Conservation (phyloP, 2,888 invertebrate genomes). For the Odontocerum albicorne region DNA sequence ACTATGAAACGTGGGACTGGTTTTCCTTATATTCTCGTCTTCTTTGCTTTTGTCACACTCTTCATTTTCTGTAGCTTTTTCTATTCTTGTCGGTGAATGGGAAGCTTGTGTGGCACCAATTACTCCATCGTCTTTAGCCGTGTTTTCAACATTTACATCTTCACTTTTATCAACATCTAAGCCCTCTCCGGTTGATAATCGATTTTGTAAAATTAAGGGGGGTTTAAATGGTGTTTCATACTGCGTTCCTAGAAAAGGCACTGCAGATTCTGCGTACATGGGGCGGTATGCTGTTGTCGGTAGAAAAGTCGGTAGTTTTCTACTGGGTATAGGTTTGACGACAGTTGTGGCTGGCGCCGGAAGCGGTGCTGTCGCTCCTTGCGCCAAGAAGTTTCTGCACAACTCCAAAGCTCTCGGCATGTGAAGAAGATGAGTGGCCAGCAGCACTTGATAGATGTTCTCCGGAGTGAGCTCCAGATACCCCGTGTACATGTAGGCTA, state of each 20-base stretch:
- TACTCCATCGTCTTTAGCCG: background rate
- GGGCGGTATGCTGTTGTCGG: conserved; percentile 35
- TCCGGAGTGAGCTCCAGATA: conserved; percentile 67
- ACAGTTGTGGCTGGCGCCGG: conserved; percentile 35
- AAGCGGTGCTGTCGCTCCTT: conserved; percentile 46
- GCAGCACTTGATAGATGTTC: conserved; percentile 70
- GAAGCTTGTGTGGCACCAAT: too few relatives aligned
- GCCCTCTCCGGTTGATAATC: background rate
- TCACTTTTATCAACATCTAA: background rate
- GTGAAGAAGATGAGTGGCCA: conserved; percentile 72
- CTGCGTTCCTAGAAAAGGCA: conserved; percentile 10
- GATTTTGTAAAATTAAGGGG: background rate
- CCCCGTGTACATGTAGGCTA: conserved; percentile 77
- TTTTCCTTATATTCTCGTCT: too few relatives aligned
- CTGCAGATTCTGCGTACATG: conserved; percentile 26
- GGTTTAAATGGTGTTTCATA: conserved; percentile 27
- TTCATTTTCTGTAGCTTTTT: conserved; percentile 1
- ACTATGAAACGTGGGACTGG: too few relatives aligned
- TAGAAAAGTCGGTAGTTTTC: conserved; percentile 24
- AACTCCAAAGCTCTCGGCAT: conserved; percentile 73
- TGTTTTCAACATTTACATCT: background rate
- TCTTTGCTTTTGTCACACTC: conserved; percentile 27
- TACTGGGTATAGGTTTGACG: conserved; percentile 35
- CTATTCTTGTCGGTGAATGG: background rate
- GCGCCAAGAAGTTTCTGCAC: conserved; percentile 64